Base-by-base conservation (phyloP, 2,888 invertebrate species). In the Allolobophora icterica region DNA sequence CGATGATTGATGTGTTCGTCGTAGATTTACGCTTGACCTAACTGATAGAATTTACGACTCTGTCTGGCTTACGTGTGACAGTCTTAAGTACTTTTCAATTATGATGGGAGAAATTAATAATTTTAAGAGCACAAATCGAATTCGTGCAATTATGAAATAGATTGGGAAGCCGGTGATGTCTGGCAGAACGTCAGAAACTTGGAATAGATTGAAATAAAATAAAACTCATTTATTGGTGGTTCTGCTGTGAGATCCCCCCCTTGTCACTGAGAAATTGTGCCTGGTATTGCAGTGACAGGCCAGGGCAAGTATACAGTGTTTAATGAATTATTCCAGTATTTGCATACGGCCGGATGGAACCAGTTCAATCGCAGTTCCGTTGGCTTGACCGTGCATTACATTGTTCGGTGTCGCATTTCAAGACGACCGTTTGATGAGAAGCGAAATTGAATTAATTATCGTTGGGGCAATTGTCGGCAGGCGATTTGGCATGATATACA, bases 341-440 rank as follows among this genome's bases (percentile, higher is more conserved):
- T 71, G 71, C 71, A 71, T 71, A 71, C n/a, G 8, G n/a, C 71
- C 71, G 71, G 71, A 71, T n/a, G n/a, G 71, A n/a, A 71, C 71
- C 13, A 13, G 71, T 71, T 52, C 52, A 52, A 21, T 52, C 24
- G 52, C 52, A 52, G 21, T 52, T 71, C 71, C 71, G 71, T 71
- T 71, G 30, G n/a, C 71, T 71, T 71, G 71, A 71, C 71, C 71
- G n/a, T 71, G 30, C 30, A 71, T 71, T n/a, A n/a, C 71, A n/a
- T n/a, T 71, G 30, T 13, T n/a, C 71, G 13, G 71, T 71, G 71
- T 71, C n/a, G 71, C 71, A 71, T 71, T 71, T 71, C 71, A 71
- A 71, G 71, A 71, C 30, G 71, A 71, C 71, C n/a, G 71, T 71
- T 71, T 71, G 71, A 71, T 71, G 71, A 71, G 71, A 11, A 71